Conservation (phyloP, 35 echinoderm and acorn worm species). For the Chiridota heheva region DNA sequence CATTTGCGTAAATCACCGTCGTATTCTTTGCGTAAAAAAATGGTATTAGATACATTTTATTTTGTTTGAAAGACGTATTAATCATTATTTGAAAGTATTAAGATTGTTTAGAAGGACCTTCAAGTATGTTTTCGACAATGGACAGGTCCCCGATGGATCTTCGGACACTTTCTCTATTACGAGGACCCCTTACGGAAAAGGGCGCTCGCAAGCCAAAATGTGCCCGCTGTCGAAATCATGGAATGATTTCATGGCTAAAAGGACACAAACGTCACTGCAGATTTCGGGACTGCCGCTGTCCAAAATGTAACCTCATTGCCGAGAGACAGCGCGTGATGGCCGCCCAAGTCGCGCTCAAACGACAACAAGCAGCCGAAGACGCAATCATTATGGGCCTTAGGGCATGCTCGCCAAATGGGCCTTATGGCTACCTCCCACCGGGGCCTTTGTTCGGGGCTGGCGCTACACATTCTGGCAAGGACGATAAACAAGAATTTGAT, state of each 20-base stretch:
- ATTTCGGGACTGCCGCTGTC: conserved; percentile 92
- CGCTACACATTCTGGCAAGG: conserved; percentile 24
- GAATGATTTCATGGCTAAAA: conserved; percentile 97
- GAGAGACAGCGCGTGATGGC: conserved; percentile 99
- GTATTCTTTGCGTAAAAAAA: too few species aligned
- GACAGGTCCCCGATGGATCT: conserved; percentile 76
- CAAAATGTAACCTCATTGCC: conserved; percentile 97
- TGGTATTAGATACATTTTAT: too few species aligned
- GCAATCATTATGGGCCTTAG: conserved; percentile 90
- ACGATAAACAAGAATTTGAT: conserved; percentile 59
- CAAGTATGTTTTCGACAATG: conserved; percentile 49
- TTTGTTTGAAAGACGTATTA: too few species aligned
- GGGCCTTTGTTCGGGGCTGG: conserved; percentile 52
- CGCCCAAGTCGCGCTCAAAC: conserved; percentile 93
- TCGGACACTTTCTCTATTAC: conserved; percentile 76
- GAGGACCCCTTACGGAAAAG: conserved; percentile 94
- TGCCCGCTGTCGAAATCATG: conserved; percentile 96
- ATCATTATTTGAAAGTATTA: too few species aligned
- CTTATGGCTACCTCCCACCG: conserved; percentile 47
- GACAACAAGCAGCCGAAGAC: conserved; percentile 98
- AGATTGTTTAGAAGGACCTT: too few species aligned
- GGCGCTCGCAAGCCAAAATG: conserved; percentile 97
- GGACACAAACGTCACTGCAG: conserved; percentile 96
- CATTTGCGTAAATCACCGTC: too few species aligned
- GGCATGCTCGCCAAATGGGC: conserved; percentile 90